Evolutionary conservation across 1,140 invertebrate genomes (phyloP).

Genomic region (Drosophila suzukii): DNA sequence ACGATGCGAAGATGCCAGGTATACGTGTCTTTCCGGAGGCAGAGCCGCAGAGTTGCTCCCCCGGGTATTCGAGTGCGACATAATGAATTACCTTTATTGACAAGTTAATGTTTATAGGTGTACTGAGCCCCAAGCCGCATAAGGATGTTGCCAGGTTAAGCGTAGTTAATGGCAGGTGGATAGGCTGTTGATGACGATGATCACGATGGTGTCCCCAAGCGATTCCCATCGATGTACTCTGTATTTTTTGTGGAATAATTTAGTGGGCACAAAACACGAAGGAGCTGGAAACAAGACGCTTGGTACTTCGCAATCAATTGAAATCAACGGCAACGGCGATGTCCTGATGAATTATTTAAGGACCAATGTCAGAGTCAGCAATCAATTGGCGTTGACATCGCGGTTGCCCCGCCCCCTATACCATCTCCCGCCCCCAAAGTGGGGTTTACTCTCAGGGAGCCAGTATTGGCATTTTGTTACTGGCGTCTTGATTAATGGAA

Average conservation of each 20-base stretch:
- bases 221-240: slow-evolving; percentile 33
- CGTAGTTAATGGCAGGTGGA: slow-evolving; percentile 71
- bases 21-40: neutral
- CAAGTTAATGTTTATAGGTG: slow-evolving; percentile 84
- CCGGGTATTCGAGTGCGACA: slow-evolving; percentile 75
- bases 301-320: slow-evolving; percentile 63
- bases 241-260: slow-evolving; percentile 66
- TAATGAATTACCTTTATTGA: slow-evolving; percentile 85
- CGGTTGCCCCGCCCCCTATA: slow-evolving; percentile 2
- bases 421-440: neutral
- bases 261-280: slow-evolving; percentile 47
- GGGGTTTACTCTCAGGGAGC: slow-evolving; percentile 45
- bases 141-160: slow-evolving; percentile 49
- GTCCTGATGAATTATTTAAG: slow-evolving; percentile 73
- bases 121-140: slow-evolving; percentile 20
- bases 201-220: slow-evolving; percentile 60
- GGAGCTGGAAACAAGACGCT: slow-evolving; percentile 45
- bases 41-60: slow-evolving; percentile 34
- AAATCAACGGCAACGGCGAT: slow-evolving; percentile 56
- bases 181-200: slow-evolving; percentile 79
- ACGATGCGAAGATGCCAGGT: slow-evolving; percentile 19
- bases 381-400: slow-evolving; percentile 80
- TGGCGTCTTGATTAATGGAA: slow-evolving; percentile 72
- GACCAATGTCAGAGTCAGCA: slow-evolving; percentile 20
- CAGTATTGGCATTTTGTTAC: slow-evolving; percentile 34